These are phyloP conservation scores for Acanthaster planci DNA, from an alignment of 35 echinoderm and acorn worm genomes.

Conservation along the genomic window DNA sequence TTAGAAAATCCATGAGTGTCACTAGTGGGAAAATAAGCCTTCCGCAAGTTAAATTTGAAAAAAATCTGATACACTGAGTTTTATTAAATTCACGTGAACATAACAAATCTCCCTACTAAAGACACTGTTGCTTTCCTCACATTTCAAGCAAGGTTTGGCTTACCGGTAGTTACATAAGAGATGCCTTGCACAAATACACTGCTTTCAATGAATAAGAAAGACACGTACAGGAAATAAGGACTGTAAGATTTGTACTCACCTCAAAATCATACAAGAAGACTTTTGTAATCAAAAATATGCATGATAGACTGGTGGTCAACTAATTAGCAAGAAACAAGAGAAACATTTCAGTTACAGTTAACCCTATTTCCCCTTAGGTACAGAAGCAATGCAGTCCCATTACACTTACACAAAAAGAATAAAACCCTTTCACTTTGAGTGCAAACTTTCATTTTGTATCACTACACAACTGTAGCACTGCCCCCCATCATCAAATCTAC, in stretches of 20 bases:
- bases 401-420: no score
- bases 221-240: neutral
- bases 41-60: no score
- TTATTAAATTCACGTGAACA: neutral
- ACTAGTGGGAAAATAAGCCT: neutral
- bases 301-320: slow-evolving; percentile 64
- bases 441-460: neutral
- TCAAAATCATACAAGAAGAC: slow-evolving; percentile 63
- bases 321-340: slow-evolving; percentile 32
- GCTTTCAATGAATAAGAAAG: neutral
- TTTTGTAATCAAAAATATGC: slow-evolving; percentile 59
- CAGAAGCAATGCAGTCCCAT: no score
- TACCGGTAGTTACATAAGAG: neutral
- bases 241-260: slow-evolving; percentile 45
- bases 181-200: no score
- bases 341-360: neutral
- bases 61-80: no score
- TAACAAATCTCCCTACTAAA: neutral
- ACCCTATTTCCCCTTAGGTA: no score
- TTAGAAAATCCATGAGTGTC: no score
- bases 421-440: neutral
- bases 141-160: neutral
- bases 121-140: neutral
- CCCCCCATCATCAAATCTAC: no score
- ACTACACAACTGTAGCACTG: neutral